Conservation (phyloP, 2,113 vertebrate species). For the Podilymbus podiceps region DNA sequence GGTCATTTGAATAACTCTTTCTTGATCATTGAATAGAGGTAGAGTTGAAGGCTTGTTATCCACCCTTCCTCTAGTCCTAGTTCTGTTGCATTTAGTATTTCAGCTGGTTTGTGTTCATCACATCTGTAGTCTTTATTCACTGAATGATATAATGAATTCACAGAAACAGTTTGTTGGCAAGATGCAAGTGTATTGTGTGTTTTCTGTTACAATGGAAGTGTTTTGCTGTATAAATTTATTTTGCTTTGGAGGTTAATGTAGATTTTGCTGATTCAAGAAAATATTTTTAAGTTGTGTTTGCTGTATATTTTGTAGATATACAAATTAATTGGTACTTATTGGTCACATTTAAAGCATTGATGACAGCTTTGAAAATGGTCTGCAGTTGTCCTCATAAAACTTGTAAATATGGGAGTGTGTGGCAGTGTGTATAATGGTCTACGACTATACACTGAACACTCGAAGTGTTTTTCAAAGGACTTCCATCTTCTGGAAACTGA, state of each 20-base stretch:
- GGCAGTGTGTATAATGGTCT: not conserved
- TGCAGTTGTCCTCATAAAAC: not conserved
- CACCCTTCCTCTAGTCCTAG: not conserved
- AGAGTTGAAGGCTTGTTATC: not conserved
- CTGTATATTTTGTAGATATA: not conserved
- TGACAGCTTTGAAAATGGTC: not conserved
- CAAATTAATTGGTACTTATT: not conserved
- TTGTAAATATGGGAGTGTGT: rapidly evolving
- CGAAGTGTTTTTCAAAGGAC: not conserved
- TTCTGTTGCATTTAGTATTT: not conserved
- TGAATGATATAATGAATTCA: not conserved
- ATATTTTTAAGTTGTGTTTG: not conserved
- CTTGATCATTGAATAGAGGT: not conserved
- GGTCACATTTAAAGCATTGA: not conserved
- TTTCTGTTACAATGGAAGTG: not conserved
- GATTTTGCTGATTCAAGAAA: not conserved
- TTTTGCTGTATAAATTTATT: not conserved
- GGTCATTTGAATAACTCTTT: not conserved
- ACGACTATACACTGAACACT: not conserved
- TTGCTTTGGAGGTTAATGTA: not conserved
- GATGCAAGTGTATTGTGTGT: not conserved
- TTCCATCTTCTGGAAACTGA: not conserved
- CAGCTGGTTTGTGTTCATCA: not conserved
- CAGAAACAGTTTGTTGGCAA: not conserved
- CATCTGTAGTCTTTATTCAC: not conserved